A percentile compares a stretch with the other conserved stretches of the same genome.
Conservation (phyloP, 2,113 vertebrate genomes). For the Brienomyrus brachyistius region DNA sequence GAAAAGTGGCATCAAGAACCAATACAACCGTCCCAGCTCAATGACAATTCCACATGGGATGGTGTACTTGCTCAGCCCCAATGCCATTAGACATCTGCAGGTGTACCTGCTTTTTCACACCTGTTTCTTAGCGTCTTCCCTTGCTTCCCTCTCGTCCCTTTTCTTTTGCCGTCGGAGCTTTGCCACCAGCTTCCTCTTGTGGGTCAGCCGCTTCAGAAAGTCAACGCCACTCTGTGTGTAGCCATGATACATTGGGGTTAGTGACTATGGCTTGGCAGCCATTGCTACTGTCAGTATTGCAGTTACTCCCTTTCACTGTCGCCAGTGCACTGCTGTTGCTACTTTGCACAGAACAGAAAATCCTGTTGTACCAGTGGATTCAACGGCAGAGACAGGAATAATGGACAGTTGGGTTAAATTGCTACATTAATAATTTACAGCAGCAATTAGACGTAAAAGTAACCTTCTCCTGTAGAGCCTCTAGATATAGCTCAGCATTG, state of each 20-base stretch:
- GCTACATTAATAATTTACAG: not conserved
- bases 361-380: not conserved
- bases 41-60: not conserved
- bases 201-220: constrained; percentile 73
- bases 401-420: not conserved
- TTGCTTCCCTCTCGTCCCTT: constrained; percentile 61
- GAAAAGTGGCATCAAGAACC: not conserved
- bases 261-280: not conserved
- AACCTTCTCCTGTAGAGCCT: constrained; percentile 82
- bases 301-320: not conserved
- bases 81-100: not conserved
- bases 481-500: constrained; percentile 82
- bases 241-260: not conserved
- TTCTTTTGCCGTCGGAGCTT: constrained; percentile 70
- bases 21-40: not conserved
- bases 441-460: not conserved
- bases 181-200: constrained; percentile 76
- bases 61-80: not conserved
- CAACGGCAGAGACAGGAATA: not conserved
- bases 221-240: constrained; percentile 71
- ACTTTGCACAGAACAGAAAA: not conserved
- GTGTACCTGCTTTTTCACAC: constrained; percentile 30
- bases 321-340: not conserved
- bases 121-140: constrained; percentile 59
- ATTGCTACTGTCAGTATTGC: not conserved